phyloP scores from a whole-genome alignment of 1,140 invertebrate genomes.

The Rhynchophorus ferrugineus region DNA sequence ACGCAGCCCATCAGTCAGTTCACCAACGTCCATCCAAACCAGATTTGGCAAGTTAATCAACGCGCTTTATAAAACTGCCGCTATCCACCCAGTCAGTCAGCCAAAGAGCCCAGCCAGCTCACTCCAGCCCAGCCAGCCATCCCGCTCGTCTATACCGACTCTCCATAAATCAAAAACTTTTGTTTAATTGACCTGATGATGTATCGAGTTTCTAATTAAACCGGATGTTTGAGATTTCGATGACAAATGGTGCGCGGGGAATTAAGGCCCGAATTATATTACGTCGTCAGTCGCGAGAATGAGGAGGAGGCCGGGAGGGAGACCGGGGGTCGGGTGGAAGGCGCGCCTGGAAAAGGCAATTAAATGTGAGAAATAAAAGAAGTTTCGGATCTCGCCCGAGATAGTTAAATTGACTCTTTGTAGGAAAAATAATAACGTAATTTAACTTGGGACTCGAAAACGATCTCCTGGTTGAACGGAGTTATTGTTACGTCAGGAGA shows the following conservation, averaged over 20 bases:
- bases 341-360: slow-evolving; percentile 13
- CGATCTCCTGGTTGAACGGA: not conserved
- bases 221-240: slow-evolving; percentile 21
- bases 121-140: not conserved
- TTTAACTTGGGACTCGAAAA: not conserved
- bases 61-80: too few species aligned
- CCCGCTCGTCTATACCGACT: slow-evolving; percentile 11
- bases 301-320: not conserved
- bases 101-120: too few species aligned
- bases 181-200: slow-evolving; percentile 22
- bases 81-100: too few species aligned
- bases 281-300: slow-evolving; percentile 6
- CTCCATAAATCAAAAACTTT: slow-evolving; percentile 21
- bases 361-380: slow-evolving; percentile 15
- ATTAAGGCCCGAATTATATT: slow-evolving; percentile 16
- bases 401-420: slow-evolving; percentile 15
- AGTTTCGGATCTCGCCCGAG: slow-evolving; percentile 4
- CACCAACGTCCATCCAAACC: too few species aligned
- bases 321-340: too few species aligned
- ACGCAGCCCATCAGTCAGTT: too few species aligned
- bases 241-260: slow-evolving; percentile 20
- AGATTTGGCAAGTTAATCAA: too few species aligned
- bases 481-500: too few species aligned
- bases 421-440: not conserved
- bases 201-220: slow-evolving; percentile 25